Evolutionary conservation across 2,113 vertebrate genomes (phyloP).

Genomic region (Dipodomys ordii): DNA sequence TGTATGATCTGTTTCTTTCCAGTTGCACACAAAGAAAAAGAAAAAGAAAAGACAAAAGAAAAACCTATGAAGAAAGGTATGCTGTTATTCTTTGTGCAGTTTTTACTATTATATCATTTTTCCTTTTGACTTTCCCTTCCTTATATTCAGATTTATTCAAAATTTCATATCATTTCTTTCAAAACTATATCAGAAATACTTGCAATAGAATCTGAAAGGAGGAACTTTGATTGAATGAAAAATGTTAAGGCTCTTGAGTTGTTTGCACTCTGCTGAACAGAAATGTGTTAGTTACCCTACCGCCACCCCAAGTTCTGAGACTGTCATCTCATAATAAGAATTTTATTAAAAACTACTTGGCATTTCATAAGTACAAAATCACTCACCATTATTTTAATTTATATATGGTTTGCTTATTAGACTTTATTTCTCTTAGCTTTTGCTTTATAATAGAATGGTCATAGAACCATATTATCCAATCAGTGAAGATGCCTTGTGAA

Average conservation of each 20-base stretch:
- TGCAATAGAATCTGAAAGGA: not conserved
- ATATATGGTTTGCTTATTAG: not conserved
- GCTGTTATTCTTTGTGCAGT: not conserved
- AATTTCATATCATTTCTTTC: not conserved
- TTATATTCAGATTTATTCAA: not conserved
- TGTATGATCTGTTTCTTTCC: constrained; percentile 52
- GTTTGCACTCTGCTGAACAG: not conserved
- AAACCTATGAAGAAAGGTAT: constrained; percentile 80
- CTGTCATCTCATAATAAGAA: not conserved
- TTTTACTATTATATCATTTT: not conserved
- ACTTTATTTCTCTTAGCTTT: not conserved
- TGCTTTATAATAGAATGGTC: not conserved
- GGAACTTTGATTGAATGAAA: not conserved
- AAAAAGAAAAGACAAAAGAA: constrained; percentile 76
- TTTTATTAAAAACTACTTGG: not conserved
- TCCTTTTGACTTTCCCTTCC: not conserved
- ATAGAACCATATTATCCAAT: not conserved
- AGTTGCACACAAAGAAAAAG: constrained; percentile 77
- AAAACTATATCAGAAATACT: not conserved
- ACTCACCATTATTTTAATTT: not conserved
- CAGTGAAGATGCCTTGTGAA: not conserved
- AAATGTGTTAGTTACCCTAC: not conserved
- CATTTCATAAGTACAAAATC: not conserved
- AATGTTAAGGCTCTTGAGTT: not conserved
- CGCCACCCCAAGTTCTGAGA: not conserved